These are phyloP conservation scores for Phylloscopus trochilus DNA, from an alignment of 2,113 vertebrate genomes.

Conservation along the genomic window DNA sequence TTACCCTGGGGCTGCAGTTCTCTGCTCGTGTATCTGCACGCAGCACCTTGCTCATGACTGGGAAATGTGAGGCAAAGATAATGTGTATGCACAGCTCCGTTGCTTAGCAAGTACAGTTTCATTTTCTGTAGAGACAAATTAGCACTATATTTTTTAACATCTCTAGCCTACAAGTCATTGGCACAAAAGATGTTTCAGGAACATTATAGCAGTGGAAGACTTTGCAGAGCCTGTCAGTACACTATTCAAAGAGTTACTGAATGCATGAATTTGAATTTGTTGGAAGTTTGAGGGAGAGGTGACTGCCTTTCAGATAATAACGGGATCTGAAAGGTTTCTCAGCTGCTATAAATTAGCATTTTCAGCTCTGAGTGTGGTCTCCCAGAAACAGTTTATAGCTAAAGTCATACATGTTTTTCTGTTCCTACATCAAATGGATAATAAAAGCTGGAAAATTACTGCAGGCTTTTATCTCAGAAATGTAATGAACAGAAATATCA, in stretches of 20 bases:
- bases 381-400: background rate
- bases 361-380: background rate
- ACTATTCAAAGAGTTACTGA: background rate
- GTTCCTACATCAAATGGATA: background rate
- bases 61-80: conserved; percentile 33
- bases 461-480: background rate
- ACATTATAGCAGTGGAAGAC: background rate
- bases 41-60: conserved; percentile 12
- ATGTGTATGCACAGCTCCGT: background rate
- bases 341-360: background rate
- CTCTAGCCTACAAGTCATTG: background rate
- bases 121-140: background rate
- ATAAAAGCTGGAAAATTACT: background rate
- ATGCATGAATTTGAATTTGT: background rate
- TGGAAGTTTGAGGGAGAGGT: background rate
- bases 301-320: background rate
- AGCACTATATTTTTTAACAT: background rate
- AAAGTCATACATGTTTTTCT: background rate
- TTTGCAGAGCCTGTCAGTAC: background rate
- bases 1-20: background rate
- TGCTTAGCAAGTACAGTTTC: background rate
- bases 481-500: background rate
- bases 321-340: background rate
- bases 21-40: background rate
- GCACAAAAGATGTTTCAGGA: background rate